phyloP scores from a whole-genome alignment of 2,888 invertebrate species.

The Chymomyza caudatula region DNA sequence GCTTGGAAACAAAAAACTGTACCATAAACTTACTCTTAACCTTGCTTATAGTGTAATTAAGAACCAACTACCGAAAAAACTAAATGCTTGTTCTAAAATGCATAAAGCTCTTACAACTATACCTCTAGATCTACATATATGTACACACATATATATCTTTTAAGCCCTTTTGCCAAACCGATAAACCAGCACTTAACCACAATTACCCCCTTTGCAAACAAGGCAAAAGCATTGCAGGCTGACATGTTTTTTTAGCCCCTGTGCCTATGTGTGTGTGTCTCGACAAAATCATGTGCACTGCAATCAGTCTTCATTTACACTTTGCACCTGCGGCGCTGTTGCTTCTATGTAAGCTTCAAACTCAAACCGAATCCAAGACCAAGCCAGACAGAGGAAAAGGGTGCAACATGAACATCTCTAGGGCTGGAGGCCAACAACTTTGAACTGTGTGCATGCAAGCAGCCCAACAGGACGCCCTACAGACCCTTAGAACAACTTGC shows the following conservation, averaged over 20 bases:
- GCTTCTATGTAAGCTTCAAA: too few relatives aligned
- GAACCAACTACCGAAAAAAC: too few relatives aligned
- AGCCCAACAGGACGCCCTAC: background rate
- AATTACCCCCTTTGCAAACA: slow-evolving; percentile 64
- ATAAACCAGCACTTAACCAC: slow-evolving; percentile 74
- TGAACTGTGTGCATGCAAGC: slow-evolving; percentile 58
- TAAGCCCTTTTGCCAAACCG: slow-evolving; percentile 68
- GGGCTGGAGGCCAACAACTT: slow-evolving; percentile 52
- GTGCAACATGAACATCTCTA: slow-evolving; percentile 45
- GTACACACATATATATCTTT: too few relatives aligned
- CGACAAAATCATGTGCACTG: slow-evolving; percentile 65
- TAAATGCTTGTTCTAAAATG: too few relatives aligned
- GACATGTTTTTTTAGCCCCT: slow-evolving; percentile 55
- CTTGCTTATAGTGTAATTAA: background rate
- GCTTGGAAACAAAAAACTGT: background rate
- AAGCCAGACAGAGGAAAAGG: slow-evolving; percentile 1
- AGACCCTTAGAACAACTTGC: too few relatives aligned
- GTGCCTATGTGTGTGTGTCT: slow-evolving; percentile 46
- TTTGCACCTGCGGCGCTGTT: slow-evolving; percentile 60
- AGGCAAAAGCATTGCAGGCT: too few relatives aligned
- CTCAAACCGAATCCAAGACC: background rate
- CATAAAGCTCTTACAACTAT: too few relatives aligned
- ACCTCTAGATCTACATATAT: too few relatives aligned
- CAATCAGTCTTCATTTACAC: slow-evolving; percentile 75
- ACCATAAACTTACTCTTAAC: background rate